Percentiles rank a stretch among this genome's conserved stretches.
Conservation (phyloP, 2,113 vertebrate genomes). For the Albula goreensis region DNA sequence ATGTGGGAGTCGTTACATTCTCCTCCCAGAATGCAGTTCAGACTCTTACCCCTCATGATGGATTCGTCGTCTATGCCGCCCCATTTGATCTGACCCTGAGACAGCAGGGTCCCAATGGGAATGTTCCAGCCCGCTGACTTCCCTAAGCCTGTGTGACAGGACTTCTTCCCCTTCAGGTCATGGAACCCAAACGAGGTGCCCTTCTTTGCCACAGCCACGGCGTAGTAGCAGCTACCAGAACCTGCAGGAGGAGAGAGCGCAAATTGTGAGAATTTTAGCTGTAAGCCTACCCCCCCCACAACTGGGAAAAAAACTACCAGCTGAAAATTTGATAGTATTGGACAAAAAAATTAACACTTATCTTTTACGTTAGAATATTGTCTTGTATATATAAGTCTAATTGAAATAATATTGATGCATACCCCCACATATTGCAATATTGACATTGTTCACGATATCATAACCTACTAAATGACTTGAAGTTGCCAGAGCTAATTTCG, state of each 20-base stretch:
- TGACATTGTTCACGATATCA: not conserved
- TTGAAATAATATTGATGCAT: not conserved
- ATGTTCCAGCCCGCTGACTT: constrained; percentile 81
- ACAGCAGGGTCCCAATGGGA: constrained; percentile 69
- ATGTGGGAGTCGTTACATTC: too few species aligned
- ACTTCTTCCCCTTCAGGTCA: constrained; percentile 71
- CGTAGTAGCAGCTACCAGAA: constrained; percentile 69
- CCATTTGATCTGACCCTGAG: constrained; percentile 55
- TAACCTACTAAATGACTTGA: not conserved
- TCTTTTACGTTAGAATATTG: too few species aligned
- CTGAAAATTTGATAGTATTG: too few species aligned
- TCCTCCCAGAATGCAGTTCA: not conserved
- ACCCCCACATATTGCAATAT: too few species aligned
- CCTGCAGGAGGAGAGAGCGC: constrained; percentile 47
- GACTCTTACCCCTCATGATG: constrained; percentile 72
- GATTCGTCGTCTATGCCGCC: constrained; percentile 58
- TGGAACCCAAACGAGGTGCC: constrained; percentile 55
- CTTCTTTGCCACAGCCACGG: constrained; percentile 80
- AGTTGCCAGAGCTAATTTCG: too few species aligned
- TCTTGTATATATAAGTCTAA: too few species aligned
- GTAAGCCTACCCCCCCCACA: not conserved
- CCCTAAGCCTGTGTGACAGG: constrained; percentile 82
- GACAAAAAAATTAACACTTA: too few species aligned
- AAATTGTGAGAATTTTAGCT: not conserved
- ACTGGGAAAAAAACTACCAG: too few species aligned